Evolutionary conservation across 2,888 invertebrate species (phyloP), one percentile per base, ranked within the genome.

Genomic region (Kryphioiulus occultus): DNA sequence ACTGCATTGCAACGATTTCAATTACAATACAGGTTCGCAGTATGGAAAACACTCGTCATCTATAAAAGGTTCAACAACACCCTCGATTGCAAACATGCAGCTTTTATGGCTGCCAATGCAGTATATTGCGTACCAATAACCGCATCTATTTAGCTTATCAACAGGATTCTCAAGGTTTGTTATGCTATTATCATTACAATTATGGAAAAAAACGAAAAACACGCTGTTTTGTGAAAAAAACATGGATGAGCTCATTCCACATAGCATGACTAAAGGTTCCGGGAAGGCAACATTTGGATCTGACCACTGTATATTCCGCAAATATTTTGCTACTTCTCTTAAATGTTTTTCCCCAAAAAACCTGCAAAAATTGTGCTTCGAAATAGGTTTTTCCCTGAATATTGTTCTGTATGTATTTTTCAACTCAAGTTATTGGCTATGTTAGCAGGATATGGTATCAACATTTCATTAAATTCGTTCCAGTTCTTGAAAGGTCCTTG

Each of bases 91-190:
- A 59, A 59, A 59, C 59, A 10, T 5, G 10, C 22, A 68, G 68
- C 68, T 68, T 68, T 68, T 68, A 68, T 68, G 68, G 68, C 26
- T 68, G 68, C 26, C 68, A 68, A 22, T 47, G 12, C 68, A 68
- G 19, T 22, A n/a, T 26, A 68, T 22, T 26, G 68, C n/a, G n/a
- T n/a, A n/a, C n/a, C 68, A 68, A n/a, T 68, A 68, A 68, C 26
- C 26, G 22, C 22, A 68, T 68, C 26, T n/a, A 22, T 68, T n/a
- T n/a, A n/a, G n/a, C n/a, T 68, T 68, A n/a, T 10, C 19, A 68
- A 68, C 22, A n/a, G 10, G 26, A 68, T 68, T 68, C 26, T 26
- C 68, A 26, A n/a, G n/a, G 59, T n/a, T 59, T 59, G 19, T 19
- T 59, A 59, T 59, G n/a, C 19, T n/a, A n/a, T n/a, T 47, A n/a